Evolutionary conservation across 2,888 invertebrate genomes (phyloP).

Genomic region (Phengaris arion): DNA sequence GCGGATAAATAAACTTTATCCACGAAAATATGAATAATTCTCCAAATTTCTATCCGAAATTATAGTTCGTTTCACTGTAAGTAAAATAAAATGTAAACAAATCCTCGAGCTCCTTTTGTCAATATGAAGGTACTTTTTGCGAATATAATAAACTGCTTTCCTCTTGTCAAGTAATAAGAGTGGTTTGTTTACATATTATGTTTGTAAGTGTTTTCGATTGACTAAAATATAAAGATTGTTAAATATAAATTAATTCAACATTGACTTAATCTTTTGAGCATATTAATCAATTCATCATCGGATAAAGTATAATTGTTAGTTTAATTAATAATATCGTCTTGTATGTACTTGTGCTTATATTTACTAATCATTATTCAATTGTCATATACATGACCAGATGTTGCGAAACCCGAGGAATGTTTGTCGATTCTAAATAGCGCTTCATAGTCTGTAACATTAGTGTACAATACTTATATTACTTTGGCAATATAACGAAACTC

Average conservation of each 20-base stretch:
- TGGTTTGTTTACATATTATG: not conserved
- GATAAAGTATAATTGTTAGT: not conserved
- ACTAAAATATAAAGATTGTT: not conserved
- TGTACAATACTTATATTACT: not conserved
- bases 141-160: conserved; percentile 19
- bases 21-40: not conserved
- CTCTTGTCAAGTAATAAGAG: conserved; percentile 6
- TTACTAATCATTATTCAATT: not conserved
- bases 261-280: not conserved
- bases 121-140: conserved; percentile 19
- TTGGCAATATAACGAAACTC: conserved; percentile 1
- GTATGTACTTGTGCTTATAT: not conserved
- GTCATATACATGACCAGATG: not conserved
- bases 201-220: not conserved
- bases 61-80: not conserved
- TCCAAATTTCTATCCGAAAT: not conserved
- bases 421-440: not conserved
- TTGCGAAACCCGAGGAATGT: not conserved
- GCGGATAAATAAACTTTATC: not conserved
- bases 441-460: not conserved
- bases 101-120: conserved; percentile 4
- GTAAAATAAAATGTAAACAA: conserved; percentile 6
- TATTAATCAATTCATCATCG: too few relatives aligned
- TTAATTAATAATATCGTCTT: not conserved
- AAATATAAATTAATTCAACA: not conserved